Percentiles rank a stretch among this genome's conserved stretches.
phyloP scores from a whole-genome alignment of 2,113 vertebrate genomes.

The Microcebus ravelobensis region DNA sequence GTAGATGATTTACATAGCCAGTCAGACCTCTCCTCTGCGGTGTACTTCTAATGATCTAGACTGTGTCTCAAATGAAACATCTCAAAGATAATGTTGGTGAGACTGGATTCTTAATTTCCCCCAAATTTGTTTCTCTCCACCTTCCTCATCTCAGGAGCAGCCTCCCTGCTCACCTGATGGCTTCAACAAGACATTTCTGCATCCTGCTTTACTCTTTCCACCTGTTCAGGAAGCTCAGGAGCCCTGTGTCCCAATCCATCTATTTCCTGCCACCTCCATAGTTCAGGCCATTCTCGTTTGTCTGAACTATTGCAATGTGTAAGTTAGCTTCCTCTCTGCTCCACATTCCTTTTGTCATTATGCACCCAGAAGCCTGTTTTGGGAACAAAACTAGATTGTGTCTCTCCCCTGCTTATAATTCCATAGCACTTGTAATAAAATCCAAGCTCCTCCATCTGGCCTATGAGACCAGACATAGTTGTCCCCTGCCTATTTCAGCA shows the following conservation, averaged over 20 bases:
- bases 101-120: not conserved
- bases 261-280: not conserved
- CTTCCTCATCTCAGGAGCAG: not conserved
- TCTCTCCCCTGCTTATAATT: not conserved
- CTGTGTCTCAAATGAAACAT: not conserved
- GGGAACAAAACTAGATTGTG: not conserved
- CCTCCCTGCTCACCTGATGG: fast-evolving
- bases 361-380: not conserved
- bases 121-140: not conserved
- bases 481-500: too few species aligned
- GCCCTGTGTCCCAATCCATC: too few species aligned
- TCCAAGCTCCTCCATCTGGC: not conserved
- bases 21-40: not conserved
- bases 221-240: fast-evolving
- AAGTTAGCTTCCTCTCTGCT: not conserved
- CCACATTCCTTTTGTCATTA: not conserved
- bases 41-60: not conserved
- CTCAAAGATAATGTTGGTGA: not conserved
- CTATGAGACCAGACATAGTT: not conserved
- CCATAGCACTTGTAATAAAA: not conserved
- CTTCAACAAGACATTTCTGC: fast-evolving
- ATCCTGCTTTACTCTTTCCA: not conserved
- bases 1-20: not conserved
- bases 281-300: too few species aligned
- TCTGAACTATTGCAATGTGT: not conserved